Conservation (phyloP, 2,797 vertebrate species). For the Xiphophorus birchmanni region DNA sequence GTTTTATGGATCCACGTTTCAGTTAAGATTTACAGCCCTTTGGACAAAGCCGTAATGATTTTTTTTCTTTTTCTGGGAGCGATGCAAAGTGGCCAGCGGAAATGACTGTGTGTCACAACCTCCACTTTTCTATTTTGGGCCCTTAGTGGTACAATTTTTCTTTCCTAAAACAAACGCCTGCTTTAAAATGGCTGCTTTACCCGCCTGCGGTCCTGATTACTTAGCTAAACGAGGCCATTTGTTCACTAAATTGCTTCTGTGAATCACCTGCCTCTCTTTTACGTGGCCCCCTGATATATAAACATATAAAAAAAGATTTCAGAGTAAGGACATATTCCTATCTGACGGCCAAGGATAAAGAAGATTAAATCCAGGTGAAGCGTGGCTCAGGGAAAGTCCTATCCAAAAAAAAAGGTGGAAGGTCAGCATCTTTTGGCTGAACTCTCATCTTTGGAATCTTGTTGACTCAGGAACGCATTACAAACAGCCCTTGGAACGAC, state of each 20-base stretch:
- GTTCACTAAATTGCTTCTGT: constrained; percentile 29
- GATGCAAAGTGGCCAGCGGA: constrained; percentile 39
- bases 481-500: constrained; percentile 70
- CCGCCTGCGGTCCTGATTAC: constrained; percentile 17
- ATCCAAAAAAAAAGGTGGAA: constrained; percentile 4
- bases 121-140: constrained; percentile 58
- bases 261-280: constrained; percentile 55
- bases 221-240: constrained; percentile 33
- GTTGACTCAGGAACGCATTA: constrained; percentile 58
- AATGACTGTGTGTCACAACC: constrained; percentile 47
- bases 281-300: constrained; percentile 26
- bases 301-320: not conserved
- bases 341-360: constrained; percentile 17
- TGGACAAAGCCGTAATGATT: constrained; percentile 1
- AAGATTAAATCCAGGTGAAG: constrained; percentile 34
- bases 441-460: constrained; percentile 50
- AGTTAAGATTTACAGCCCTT: constrained; percentile 10
- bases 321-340: constrained; percentile 14
- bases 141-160: constrained; percentile 58
- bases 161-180: constrained; percentile 58
- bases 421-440: constrained; percentile 59
- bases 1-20: constrained; percentile 22
- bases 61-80: constrained; percentile 9
- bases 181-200: constrained; percentile 20
- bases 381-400: constrained; percentile 21